phyloP scores from a whole-genome alignment of 2,113 vertebrate species.

The Cromileptes altivelis region DNA sequence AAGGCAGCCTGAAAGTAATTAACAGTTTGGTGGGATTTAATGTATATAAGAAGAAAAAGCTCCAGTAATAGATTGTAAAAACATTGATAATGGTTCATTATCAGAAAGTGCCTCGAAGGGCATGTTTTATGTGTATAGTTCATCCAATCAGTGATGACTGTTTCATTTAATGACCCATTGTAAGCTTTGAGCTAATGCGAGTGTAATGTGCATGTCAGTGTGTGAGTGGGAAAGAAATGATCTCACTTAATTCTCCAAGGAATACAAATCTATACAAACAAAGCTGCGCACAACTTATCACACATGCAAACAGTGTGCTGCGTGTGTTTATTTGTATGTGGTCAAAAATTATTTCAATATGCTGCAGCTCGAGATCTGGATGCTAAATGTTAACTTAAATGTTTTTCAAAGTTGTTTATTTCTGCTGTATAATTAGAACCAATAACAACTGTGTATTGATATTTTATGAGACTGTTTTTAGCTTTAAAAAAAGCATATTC shows the following conservation, averaged over 20 bases:
- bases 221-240: background rate
- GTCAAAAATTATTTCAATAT: too few species aligned
- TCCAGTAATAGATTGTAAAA: slow-evolving; percentile 2
- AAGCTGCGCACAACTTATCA: too few species aligned
- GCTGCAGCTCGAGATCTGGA: too few species aligned
- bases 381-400: too few species aligned
- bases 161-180: background rate
- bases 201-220: background rate
- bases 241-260: background rate
- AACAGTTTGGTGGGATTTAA: slow-evolving; percentile 13
- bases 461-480: too few species aligned
- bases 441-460: too few species aligned
- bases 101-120: slow-evolving; percentile 1
- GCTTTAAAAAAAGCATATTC: too few species aligned
- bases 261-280: background rate
- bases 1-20: slow-evolving; percentile 6
- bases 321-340: too few species aligned
- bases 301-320: too few species aligned
- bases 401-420: too few species aligned
- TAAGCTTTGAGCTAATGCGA: background rate
- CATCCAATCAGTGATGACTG: slow-evolving; percentile 10
- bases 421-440: too few species aligned
- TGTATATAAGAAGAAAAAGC: background rate
- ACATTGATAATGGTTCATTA: slow-evolving; percentile 4
- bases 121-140: slow-evolving; percentile 6